Percentiles rank a stretch among this genome's conserved stretches.
Conservation (phyloP, 2,888 invertebrate genomes). For the Eustalomyia histrio region DNA sequence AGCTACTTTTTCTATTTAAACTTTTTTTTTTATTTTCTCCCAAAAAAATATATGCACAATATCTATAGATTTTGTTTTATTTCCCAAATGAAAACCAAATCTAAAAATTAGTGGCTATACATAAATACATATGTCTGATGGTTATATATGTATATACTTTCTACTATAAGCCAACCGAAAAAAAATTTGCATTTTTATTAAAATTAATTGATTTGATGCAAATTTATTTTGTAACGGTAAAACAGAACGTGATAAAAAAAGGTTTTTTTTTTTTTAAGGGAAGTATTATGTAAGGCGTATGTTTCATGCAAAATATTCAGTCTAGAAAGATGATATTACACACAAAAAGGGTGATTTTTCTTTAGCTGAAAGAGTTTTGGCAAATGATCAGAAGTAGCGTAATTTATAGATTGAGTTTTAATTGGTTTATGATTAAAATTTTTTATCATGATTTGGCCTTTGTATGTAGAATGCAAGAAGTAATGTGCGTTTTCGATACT, state of each 20-base stretch:
- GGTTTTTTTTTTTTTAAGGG: too few relatives aligned
- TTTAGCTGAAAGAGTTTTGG: not conserved
- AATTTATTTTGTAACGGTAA: conserved; percentile 52
- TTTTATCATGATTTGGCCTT: too few relatives aligned
- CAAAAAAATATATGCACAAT: not conserved
- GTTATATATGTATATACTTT: not conserved
- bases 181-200: conserved; percentile 64
- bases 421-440: conserved; percentile 1
- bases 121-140: not conserved
- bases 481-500: too few relatives aligned
- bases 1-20: conserved; percentile 27
- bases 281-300: conserved; percentile 7
- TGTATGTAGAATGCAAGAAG: too few relatives aligned
- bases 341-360: not conserved
- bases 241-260: conserved; percentile 2
- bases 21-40: too few relatives aligned
- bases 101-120: not conserved
- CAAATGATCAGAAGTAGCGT: not conserved
- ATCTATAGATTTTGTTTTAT: conserved; percentile 5
- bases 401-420: not conserved
- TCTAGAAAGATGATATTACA: not conserved
- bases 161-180: conserved; percentile 12
- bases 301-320: not conserved
- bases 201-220: conserved; percentile 65
- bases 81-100: not conserved